These are phyloP conservation scores for Bucorvus abyssinicus DNA, from an alignment of 2,797 vertebrate genomes.

Conservation along the genomic window DNA sequence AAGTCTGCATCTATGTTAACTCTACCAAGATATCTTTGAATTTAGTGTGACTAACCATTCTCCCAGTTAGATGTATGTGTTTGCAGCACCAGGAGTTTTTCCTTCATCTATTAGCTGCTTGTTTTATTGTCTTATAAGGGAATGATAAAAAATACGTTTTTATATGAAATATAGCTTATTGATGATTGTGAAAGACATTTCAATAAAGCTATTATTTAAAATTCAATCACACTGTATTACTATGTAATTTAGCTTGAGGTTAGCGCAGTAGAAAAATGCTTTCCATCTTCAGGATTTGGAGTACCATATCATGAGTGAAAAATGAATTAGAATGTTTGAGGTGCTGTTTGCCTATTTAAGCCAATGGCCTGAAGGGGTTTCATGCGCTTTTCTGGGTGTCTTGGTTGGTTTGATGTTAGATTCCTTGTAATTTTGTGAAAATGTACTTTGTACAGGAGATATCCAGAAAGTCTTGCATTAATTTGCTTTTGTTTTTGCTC, in stretches of 20 bases:
- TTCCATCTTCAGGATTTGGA: background rate
- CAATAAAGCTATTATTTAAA: too few relatives aligned
- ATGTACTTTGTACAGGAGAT: background rate
- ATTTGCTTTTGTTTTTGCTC: conserved; percentile 44
- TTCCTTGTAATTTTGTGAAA: background rate
- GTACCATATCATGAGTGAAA: background rate
- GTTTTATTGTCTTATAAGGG: background rate
- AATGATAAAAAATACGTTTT: background rate
- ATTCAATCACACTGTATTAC: background rate
- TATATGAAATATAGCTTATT: background rate
- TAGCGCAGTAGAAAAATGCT: background rate
- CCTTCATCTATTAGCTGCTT: background rate
- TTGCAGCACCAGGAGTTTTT: background rate
- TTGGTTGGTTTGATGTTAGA: background rate
- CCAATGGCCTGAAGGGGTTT: background rate
- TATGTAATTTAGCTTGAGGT: background rate
- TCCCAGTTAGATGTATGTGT: background rate
- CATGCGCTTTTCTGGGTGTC: background rate
- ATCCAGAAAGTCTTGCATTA: background rate
- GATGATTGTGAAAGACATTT: too few relatives aligned
- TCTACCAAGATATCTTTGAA: background rate
- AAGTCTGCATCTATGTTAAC: background rate
- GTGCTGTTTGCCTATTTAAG: background rate
- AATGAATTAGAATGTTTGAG: background rate
- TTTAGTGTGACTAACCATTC: background rate